These are phyloP conservation scores for Heliconius hewitsoni DNA, from an alignment of 1,140 invertebrate genomes.

Conservation along the genomic window DNA sequence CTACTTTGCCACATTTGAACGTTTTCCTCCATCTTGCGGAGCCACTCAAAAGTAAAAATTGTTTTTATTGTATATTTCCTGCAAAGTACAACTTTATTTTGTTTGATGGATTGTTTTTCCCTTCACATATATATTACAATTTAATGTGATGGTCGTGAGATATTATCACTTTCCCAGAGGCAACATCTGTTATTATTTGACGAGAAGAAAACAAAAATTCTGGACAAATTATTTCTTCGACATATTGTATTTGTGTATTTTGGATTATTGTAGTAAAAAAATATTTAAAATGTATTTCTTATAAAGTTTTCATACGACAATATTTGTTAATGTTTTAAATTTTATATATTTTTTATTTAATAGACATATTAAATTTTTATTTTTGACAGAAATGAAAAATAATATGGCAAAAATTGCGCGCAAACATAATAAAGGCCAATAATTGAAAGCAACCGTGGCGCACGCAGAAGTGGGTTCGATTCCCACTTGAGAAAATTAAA, in stretches of 20 bases:
- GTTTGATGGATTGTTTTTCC: constrained; percentile 25
- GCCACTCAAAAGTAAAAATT: constrained; percentile 9
- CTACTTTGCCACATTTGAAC: neutral
- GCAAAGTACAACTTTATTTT: constrained; percentile 7
- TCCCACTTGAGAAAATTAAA: too few relatives aligned
- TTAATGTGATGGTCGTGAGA: constrained; percentile 21
- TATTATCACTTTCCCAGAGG: constrained; percentile 19
- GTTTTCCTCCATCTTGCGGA: neutral
- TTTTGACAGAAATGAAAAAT: too few relatives aligned
- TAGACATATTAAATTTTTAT: too few relatives aligned
- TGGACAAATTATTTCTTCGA: neutral
- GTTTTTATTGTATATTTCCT: constrained; percentile 1
- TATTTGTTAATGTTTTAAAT: too few relatives aligned
- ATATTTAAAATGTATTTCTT: too few relatives aligned
- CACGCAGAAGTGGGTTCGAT: too few relatives aligned
- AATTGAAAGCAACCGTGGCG: too few relatives aligned
- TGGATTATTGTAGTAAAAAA: neutral
- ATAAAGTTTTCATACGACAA: too few relatives aligned
- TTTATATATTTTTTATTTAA: too few relatives aligned
- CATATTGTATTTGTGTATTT: neutral
- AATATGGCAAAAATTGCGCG: too few relatives aligned
- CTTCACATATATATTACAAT: constrained; percentile 16
- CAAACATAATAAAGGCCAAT: too few relatives aligned
- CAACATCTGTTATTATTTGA: constrained; percentile 32
- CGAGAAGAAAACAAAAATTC: constrained; percentile 23